phyloP scores from a whole-genome alignment of 2,888 invertebrate genomes.

The Melitaea athalia region DNA sequence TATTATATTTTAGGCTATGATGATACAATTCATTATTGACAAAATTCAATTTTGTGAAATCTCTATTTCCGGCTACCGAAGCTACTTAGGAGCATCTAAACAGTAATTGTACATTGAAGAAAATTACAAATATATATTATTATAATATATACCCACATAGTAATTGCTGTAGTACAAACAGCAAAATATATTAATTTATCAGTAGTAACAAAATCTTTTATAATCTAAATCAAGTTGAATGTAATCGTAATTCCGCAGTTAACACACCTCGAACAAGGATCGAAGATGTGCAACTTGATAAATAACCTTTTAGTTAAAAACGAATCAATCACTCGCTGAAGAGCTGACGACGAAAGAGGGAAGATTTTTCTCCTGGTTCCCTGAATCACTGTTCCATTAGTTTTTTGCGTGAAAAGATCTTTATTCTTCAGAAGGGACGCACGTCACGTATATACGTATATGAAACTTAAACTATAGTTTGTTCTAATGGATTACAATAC shows the following conservation, averaged over 20 bases:
- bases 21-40: too few species aligned
- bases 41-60: too few species aligned
- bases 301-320: slow-evolving; percentile 45
- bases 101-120: too few species aligned
- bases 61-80: too few species aligned
- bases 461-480: slow-evolving; percentile 5
- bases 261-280: slow-evolving; percentile 35
- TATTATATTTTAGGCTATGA: too few species aligned
- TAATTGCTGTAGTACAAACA: too few species aligned
- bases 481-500: slow-evolving; percentile 7
- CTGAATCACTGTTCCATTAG: slow-evolving; percentile 41
- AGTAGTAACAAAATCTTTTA: neutral
- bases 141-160: too few species aligned
- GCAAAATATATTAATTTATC: too few species aligned
- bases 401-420: slow-evolving; percentile 37
- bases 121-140: too few species aligned
- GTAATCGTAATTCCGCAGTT: slow-evolving; percentile 29
- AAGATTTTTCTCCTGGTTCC: slow-evolving; percentile 33
- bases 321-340: slow-evolving; percentile 42
- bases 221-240: slow-evolving; percentile 25
- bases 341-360: slow-evolving; percentile 39
- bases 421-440: slow-evolving; percentile 31
- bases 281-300: slow-evolving; percentile 40
- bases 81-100: too few species aligned
- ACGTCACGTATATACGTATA: slow-evolving; percentile 26